Evolutionary conservation across 2,888 invertebrate genomes (phyloP).

Genomic region (Dinocampus coccinellae): DNA sequence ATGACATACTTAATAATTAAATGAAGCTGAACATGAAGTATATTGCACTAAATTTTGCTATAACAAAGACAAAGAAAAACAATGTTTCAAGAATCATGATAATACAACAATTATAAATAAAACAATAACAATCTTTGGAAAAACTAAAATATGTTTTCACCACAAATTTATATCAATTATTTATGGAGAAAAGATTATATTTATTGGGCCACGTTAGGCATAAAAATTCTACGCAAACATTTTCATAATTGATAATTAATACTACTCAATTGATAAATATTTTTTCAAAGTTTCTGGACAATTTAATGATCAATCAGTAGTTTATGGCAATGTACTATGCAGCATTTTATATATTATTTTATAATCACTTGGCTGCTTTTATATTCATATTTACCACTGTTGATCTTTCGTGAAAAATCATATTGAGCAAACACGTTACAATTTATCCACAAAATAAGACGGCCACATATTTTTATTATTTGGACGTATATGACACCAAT

Average conservation of each 20-base stretch:
- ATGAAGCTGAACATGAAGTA: constrained; percentile 18
- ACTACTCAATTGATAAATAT: not conserved
- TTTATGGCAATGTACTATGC: not conserved
- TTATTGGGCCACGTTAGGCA: constrained; percentile 63
- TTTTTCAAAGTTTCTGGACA: not conserved
- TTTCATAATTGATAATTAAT: not conserved
- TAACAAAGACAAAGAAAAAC: not conserved
- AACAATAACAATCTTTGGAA: not conserved
- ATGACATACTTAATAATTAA: constrained; percentile 3
- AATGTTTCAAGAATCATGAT: not conserved
- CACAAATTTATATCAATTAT: not conserved
- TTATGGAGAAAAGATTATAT: constrained; percentile 63
- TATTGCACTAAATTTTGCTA: constrained; percentile 34
- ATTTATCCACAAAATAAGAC: not conserved
- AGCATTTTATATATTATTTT: not conserved
- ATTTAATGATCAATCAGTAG: not conserved
- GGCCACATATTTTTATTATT: not conserved
- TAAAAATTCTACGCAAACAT: constrained; percentile 60
- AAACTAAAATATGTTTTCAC: not conserved
- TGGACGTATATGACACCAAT: constrained; percentile 26
- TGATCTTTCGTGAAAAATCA: not conserved
- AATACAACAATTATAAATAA: constrained; percentile 2
- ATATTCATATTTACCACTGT: not conserved
- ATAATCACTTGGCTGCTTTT: constrained; percentile 6
- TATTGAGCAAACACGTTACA: constrained; percentile 12